Conservation (phyloP, 2,888 invertebrate genomes). For the Nymphalis urticae region DNA sequence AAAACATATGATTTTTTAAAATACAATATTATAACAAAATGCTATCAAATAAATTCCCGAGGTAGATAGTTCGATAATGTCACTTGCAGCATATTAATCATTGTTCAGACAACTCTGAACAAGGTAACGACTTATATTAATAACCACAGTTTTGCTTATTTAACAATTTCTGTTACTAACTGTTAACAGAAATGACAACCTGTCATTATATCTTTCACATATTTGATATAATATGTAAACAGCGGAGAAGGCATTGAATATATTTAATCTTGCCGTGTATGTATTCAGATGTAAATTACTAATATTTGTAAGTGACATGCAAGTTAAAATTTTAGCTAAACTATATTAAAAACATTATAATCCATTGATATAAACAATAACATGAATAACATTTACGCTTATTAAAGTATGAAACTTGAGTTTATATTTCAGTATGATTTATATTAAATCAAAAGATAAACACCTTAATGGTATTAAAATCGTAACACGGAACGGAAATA, state of each 20-base stretch:
- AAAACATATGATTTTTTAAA: too few species aligned
- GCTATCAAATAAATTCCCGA: too few species aligned
- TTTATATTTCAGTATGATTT: too few species aligned
- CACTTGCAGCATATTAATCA: conserved; percentile 26
- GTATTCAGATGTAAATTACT: not conserved
- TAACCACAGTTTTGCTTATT: conserved; percentile 13
- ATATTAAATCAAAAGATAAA: too few species aligned
- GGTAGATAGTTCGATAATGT: not conserved
- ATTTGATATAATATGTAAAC: not conserved
- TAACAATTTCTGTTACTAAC: conserved; percentile 12
- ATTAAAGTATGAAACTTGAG: too few species aligned
- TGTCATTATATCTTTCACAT: not conserved
- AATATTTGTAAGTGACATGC: too few species aligned
- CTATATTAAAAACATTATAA: too few species aligned
- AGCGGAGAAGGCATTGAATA: not conserved
- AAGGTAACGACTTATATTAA: conserved; percentile 15
- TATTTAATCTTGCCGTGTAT: not conserved
- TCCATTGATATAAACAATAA: too few species aligned
- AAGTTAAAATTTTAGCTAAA: too few species aligned
- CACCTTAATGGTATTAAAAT: too few species aligned
- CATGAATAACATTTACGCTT: too few species aligned
- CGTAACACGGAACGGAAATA: too few species aligned
- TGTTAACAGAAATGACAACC: not conserved
- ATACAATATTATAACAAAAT: not conserved
- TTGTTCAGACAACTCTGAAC: conserved; percentile 16